Conservation (phyloP, 2,797 vertebrate genomes). For the Betta splendens region DNA sequence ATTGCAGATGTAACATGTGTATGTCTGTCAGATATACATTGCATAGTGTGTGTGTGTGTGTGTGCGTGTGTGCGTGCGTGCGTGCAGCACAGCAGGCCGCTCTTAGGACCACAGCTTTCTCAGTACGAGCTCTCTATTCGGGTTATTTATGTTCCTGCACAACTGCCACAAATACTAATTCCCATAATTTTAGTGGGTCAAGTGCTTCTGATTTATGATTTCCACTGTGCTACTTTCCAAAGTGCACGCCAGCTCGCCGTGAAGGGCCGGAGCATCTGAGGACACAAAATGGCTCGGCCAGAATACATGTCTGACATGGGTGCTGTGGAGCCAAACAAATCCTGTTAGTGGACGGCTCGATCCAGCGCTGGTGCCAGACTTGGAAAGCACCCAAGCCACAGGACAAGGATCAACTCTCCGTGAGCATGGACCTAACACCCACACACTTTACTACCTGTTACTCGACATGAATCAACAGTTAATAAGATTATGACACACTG, state of each 20-base stretch:
- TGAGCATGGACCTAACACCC: constrained; percentile 62
- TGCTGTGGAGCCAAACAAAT: constrained; percentile 73
- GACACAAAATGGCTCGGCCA: constrained; percentile 68
- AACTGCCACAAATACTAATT: constrained; percentile 58
- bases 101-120: constrained; percentile 14
- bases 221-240: constrained; percentile 59
- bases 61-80: too few relatives aligned
- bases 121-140: constrained; percentile 26
- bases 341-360: constrained; percentile 64
- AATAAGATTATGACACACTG: constrained; percentile 52
- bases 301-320: constrained; percentile 66
- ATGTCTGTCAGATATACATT: too few relatives aligned
- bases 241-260: constrained; percentile 45
- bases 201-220: constrained; percentile 67
- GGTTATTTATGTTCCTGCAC: constrained; percentile 58
- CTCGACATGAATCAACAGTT: constrained; percentile 58
- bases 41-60: constrained; percentile 15
- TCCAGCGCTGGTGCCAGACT: constrained; percentile 66
- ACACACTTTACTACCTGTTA: constrained; percentile 61
- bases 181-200: constrained; percentile 58
- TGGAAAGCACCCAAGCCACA: constrained; percentile 70
- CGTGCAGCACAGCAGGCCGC: constrained; percentile 12
- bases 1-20: constrained; percentile 4
- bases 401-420: constrained; percentile 72
- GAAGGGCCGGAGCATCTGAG: constrained; percentile 61